These are phyloP conservation scores for Taxidea taxus DNA, from an alignment of 2,113 vertebrate genomes.

Conservation along the genomic window DNA sequence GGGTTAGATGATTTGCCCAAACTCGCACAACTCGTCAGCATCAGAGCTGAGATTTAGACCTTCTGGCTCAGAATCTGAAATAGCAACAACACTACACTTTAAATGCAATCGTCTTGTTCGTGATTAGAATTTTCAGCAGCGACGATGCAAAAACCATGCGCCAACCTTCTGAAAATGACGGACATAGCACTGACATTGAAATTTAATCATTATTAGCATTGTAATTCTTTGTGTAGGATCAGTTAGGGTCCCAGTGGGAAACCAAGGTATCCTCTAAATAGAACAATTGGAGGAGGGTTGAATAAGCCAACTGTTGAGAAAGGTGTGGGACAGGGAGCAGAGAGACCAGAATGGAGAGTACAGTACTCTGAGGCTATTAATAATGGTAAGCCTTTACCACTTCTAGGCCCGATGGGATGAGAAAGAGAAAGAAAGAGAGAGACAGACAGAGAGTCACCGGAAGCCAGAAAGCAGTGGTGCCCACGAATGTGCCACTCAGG, in stretches of 20 bases:
- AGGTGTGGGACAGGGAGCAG: background rate
- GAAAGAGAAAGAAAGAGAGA: background rate
- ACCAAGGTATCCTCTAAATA: background rate
- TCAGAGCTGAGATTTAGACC: background rate
- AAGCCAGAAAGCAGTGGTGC: background rate
- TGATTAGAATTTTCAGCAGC: constrained; percentile 43
- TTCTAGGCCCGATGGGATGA: background rate
- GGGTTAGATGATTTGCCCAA: background rate
- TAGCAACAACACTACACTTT: background rate
- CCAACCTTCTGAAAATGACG: background rate
- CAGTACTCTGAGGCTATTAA: background rate
- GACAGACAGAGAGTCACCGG: background rate
- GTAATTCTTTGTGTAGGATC: background rate
- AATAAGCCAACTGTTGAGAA: background rate
- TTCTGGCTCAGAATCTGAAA: background rate
- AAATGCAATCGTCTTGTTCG: background rate
- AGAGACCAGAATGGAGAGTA: background rate
- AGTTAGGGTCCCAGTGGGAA: background rate
- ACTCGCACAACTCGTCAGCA: background rate
- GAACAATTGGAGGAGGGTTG: background rate
- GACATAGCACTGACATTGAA: background rate
- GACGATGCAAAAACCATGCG: background rate
- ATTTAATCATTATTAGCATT: background rate
- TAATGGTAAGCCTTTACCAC: background rate
- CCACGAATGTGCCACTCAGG: background rate